Base-by-base conservation (phyloP, 1,140 invertebrate genomes). In the Ephestia elutella region DNA sequence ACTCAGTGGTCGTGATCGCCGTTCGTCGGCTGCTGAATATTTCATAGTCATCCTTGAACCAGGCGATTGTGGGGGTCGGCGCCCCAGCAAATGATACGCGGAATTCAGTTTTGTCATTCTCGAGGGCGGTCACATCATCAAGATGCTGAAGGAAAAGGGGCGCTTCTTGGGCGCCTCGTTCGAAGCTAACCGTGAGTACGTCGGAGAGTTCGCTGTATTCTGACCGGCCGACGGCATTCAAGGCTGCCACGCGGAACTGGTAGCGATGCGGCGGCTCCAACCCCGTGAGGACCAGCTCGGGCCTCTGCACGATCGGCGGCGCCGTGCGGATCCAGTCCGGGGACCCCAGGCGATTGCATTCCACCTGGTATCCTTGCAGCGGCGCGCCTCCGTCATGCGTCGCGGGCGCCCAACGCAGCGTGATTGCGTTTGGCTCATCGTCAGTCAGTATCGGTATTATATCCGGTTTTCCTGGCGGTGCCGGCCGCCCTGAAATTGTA, bases 11-110 rank as follows among this genome's bases (percentile, higher is more conserved):
- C 0, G 93, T 86, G 60, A 96, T 94, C 66, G 92, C 92, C 0
- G 94, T 95, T 65, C 95, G 90, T 60, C 94, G 89, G 74, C 94
- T 95, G 75, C 94, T 95, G 73, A 95, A 96, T 57, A 96, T 94
- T 80, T 96, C 95, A 66, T 94, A 94, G 30, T 94, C 94, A 79
- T 97, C 95, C 82, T 96, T 96, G 83, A 94, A 98, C 97, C 97
- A 99, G n/a, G 93, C 93, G 19, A 99, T 92, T 68, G 94, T 94
- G 1, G 98, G 97, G 5, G 91, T 81, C 0, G 98, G 97, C 25
- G 92, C 92, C 0, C 97, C 97, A 10, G 92, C 89, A 60, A 97
- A 95, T 62, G 93, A 91, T 0, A 96, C 96, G 35, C 92, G 92
- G 71, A 97, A 96, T 75, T 96, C 94, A 3, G 94, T 92, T 90